Evolutionary conservation across 2,113 vertebrate genomes (phyloP), one percentile per base, ranked within the genome.

Genomic region (Malurus alboscapulatus): DNA sequence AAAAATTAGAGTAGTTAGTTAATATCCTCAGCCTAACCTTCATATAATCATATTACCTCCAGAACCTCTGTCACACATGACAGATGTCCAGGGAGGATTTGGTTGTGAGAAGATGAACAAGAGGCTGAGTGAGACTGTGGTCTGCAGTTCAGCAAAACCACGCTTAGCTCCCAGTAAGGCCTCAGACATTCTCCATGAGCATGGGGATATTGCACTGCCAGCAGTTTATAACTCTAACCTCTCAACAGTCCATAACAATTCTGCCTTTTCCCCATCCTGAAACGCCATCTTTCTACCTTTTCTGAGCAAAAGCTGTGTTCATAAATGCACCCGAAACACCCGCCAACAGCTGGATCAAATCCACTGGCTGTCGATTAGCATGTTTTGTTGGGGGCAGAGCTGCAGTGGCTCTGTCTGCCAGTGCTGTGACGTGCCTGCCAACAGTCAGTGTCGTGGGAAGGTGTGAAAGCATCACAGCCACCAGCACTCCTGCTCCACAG

Each of bases 1-100:
- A 93, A 89, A 92, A 40, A 51, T 4, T 21, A 29, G 51, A 94
- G 30, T 38, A 25, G 62, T 75, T 92, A 68, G 68, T 95, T 95
- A 94, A 90, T 83, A 92, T 76, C 75, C 75, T 77, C 82, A 85
- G n/a, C 47, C 59, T 59, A 80, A 83, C 59, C 72, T 92, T 89
- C 21, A 1, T 63, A 40, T 44, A 87, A 85, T 40, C 14, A 0
- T 55, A 77, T 94, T 87, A 94, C 62, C 79, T 95, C 58, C 76
- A 77, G 75, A 94, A 84, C 83, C 67, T 87, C 63, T 94, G 67
- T 77, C 84, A 71, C 40, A 84, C 40, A 6, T 50, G 61, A 78
- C 65, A 86, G 44, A 71, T 34, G 44, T 54, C 84, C 57, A 42
- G 76, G 29, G 65, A 84, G 61, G 63, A 77, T 88, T 74, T 75